A percentile compares a stretch with the other conserved stretches of the same genome.
phyloP scores from a whole-genome alignment of 2,888 invertebrate genomes.

The Prionchulus punctatus region DNA sequence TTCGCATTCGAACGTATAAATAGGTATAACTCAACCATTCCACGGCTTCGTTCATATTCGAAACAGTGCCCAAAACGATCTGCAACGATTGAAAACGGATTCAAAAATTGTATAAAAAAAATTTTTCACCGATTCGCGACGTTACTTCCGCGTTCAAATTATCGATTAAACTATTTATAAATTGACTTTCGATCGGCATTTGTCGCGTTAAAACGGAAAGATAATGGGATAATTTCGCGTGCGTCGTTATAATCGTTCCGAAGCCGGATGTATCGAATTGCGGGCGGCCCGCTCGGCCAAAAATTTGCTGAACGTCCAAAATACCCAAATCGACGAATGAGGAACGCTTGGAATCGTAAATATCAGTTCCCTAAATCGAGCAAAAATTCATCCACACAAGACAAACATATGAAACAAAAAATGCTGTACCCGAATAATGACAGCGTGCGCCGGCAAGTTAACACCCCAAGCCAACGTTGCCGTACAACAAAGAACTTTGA shows the following conservation, averaged over 20 bases:
- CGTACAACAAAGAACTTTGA: constrained; percentile 74
- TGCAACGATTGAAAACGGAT: constrained; percentile 32
- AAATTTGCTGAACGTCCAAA: constrained; percentile 91
- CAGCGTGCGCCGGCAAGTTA: constrained; percentile 93
- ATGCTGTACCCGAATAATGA: constrained; percentile 61
- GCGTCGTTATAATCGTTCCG: constrained; percentile 82
- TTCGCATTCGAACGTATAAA: constrained; percentile 75
- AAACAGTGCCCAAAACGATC: constrained; percentile 84
- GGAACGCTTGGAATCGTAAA: constrained; percentile 88
- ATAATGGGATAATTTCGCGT: constrained; percentile 80
- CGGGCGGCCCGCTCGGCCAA: constrained; percentile 92
- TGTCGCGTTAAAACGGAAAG: constrained; percentile 82
- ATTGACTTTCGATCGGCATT: constrained; percentile 94
- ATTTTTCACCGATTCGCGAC: not conserved
- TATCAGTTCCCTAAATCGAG: constrained; percentile 63
- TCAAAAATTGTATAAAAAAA: constrained; percentile 8
- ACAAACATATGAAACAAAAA: not conserved
- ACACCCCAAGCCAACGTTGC: constrained; percentile 99
- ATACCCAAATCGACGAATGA: constrained; percentile 85
- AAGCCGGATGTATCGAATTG: constrained; percentile 73
- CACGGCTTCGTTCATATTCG: constrained; percentile 83
- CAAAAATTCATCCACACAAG: not conserved
- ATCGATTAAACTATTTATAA: constrained; percentile 73
- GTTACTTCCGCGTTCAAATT: constrained; percentile 89
- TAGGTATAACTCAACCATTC: constrained; percentile 97